Evolutionary conservation across 2,797 vertebrate genomes (phyloP).

Genomic region (Hoplostethus atlanticus): DNA sequence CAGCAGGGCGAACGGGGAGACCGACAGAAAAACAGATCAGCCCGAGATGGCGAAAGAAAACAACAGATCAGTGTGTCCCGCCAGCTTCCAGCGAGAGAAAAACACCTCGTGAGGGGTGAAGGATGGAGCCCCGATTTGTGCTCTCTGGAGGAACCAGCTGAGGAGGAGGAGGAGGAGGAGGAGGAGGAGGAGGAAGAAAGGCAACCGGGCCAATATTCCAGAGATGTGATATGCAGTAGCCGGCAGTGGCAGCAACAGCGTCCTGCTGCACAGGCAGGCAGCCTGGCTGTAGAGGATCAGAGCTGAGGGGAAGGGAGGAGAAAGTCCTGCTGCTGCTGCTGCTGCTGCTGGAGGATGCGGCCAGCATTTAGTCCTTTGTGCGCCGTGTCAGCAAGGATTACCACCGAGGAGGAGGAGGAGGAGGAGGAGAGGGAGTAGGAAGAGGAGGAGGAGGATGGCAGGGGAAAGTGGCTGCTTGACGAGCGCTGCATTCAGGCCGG

Average conservation of each 20-base stretch:
- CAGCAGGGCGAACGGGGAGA: conserved; percentile 32
- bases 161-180: conserved; percentile 52
- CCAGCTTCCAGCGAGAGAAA: conserved; percentile 36
- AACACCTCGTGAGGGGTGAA: conserved; percentile 43
- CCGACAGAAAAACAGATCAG: conserved; percentile 14
- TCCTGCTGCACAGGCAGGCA: conserved; percentile 40
- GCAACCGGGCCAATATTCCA: conserved; percentile 56
- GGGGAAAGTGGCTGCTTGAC: conserved; percentile 49
- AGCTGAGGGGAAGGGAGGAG: conserved; percentile 48
- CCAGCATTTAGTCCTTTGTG: conserved; percentile 77
- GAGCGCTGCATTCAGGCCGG: conserved; percentile 66
- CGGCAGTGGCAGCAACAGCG: conserved; percentile 51
- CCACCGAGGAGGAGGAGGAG: conserved; percentile 57
- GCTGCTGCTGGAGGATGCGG: conserved; percentile 62
- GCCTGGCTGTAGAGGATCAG: conserved; percentile 43
- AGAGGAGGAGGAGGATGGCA: conserved; percentile 51
- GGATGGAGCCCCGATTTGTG: conserved; percentile 38
- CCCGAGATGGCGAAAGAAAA: conserved; percentile 37
- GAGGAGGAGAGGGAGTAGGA: conserved; percentile 20
- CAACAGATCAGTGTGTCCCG: conserved; percentile 35
- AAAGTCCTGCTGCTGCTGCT: conserved; percentile 23
- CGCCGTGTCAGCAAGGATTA: conserved; percentile 84
- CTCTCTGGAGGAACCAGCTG: conserved; percentile 66
- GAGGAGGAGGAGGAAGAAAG: conserved; percentile 47
- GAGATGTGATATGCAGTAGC: conserved; percentile 54